Percentiles rank a stretch among this genome's conserved stretches.
These are phyloP conservation scores for Portevinia maculata DNA, from an alignment of 2,888 invertebrate species.

Conservation along the genomic window DNA sequence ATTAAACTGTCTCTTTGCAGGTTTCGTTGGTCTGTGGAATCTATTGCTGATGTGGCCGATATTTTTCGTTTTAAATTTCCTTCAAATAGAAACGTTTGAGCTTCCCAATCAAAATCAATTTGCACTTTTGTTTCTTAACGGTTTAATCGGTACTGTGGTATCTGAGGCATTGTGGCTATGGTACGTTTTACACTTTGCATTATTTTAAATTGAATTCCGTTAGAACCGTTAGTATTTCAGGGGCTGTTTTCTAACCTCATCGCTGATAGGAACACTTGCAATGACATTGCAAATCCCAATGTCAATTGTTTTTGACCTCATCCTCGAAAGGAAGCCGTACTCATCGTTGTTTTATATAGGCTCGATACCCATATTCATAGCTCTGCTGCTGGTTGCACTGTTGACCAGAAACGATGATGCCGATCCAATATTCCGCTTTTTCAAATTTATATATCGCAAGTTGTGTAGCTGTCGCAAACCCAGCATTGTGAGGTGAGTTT, in stretches of 20 bases:
- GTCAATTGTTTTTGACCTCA: constrained; percentile 92
- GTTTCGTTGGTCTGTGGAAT: constrained; percentile 96
- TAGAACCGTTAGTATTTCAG: constrained; percentile 82
- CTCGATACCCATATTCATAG: constrained; percentile 88
- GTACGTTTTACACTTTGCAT: constrained; percentile 84
- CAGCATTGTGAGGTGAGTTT: constrained; percentile 80
- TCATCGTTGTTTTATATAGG: constrained; percentile 90
- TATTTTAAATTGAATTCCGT: neutral
- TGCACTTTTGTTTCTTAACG: constrained; percentile 91
- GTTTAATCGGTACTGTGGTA: constrained; percentile 94
- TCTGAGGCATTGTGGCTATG: constrained; percentile 97
- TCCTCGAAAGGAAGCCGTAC: constrained; percentile 88
- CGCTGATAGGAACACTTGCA: constrained; percentile 93
- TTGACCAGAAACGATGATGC: constrained; percentile 91
- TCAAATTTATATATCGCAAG: constrained; percentile 82
- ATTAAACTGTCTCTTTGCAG: constrained; percentile 83
- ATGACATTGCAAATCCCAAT: constrained; percentile 94
- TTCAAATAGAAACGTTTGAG: constrained; percentile 92
- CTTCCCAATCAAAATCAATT: constrained; percentile 93
- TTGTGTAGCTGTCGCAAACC: constrained; percentile 80
- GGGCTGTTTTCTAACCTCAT: constrained; percentile 97
- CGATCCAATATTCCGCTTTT: constrained; percentile 87
- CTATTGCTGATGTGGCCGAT: constrained; percentile 94
- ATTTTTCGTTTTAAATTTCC: constrained; percentile 93
- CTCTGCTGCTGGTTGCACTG: constrained; percentile 85